Conservation (phyloP, 1,140 invertebrate genomes). For the Cotesia chilonis region DNA sequence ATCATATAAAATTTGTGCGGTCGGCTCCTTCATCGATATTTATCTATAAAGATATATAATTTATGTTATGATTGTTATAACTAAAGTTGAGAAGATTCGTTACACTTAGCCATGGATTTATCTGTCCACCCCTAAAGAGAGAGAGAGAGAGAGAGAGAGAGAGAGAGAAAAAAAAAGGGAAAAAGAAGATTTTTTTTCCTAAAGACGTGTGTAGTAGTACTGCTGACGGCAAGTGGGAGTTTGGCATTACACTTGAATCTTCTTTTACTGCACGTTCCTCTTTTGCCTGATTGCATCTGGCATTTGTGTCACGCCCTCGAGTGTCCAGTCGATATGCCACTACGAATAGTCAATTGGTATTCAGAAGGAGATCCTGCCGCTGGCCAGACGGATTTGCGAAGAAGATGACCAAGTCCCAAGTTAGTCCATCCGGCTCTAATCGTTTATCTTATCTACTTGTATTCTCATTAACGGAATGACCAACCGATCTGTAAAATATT, state of each 20-base stretch:
- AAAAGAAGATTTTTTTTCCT: conserved; percentile 5
- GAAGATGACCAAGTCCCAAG: conserved; percentile 38
- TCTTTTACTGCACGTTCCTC: conserved; percentile 34
- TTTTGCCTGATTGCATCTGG: conserved; percentile 63
- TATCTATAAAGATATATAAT: conserved; percentile 55
- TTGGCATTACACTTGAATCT: conserved; percentile 23
- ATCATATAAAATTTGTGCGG: background rate
- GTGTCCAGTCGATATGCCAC: conserved; percentile 64
- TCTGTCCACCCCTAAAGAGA: conserved; percentile 6
- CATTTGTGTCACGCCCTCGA: conserved; percentile 67
- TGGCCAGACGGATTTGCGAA: conserved; percentile 66
- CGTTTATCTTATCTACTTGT: conserved; percentile 13
- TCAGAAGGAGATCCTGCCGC: conserved; percentile 50
- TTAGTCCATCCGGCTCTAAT: conserved; percentile 16
- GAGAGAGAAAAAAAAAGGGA: too few relatives aligned
- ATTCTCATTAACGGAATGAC: too few relatives aligned
- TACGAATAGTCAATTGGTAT: conserved; percentile 64
- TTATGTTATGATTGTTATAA: conserved; percentile 47
- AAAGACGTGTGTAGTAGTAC: conserved; percentile 13
- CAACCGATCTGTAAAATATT: background rate
- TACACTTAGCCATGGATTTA: conserved; percentile 24
- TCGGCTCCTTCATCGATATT: background rate
- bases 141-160: too few relatives aligned
- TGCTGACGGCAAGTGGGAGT: conserved; percentile 4
- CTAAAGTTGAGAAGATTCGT: background rate